Conservation (phyloP, 1,140 invertebrate species). For the Musca vetustissima region DNA sequence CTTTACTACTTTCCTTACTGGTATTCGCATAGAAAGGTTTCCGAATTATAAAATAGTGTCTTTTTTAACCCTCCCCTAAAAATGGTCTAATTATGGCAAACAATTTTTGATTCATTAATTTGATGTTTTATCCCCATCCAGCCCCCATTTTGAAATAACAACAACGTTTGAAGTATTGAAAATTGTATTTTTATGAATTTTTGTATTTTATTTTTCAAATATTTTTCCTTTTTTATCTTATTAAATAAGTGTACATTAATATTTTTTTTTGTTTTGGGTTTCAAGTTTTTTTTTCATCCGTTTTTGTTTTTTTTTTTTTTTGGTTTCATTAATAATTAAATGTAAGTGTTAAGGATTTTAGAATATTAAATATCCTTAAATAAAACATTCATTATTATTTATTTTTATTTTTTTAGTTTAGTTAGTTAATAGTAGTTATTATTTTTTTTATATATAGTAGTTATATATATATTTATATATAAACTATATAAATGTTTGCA, state of each 20-base stretch:
- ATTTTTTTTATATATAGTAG: no score
- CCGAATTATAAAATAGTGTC: no score
- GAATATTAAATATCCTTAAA: conserved; percentile 22
- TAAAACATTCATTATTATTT: conserved; percentile 19
- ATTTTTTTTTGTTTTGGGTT: conserved; percentile 4
- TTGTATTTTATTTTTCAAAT: conserved; percentile 24
- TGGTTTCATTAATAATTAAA: not conserved
- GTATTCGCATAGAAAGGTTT: no score
- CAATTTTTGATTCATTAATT: no score
- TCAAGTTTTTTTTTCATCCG: not conserved
- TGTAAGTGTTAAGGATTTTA: conserved; percentile 24
- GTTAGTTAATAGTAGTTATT: no score
- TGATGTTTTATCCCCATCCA: no score
- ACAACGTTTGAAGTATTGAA: no score
- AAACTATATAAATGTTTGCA: not conserved
- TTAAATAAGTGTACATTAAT: conserved; percentile 25
- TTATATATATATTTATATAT: no score
- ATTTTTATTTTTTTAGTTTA: not conserved
- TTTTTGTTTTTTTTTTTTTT: not conserved
- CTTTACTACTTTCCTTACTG: no score
- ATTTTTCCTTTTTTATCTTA: not conserved
- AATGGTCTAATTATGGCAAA: no score
- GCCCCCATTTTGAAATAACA: not conserved
- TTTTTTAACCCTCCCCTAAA: no score
- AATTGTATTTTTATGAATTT: conserved; percentile 15